phyloP scores from a whole-genome alignment of 2,888 invertebrate species.

The Noctua janthina region DNA sequence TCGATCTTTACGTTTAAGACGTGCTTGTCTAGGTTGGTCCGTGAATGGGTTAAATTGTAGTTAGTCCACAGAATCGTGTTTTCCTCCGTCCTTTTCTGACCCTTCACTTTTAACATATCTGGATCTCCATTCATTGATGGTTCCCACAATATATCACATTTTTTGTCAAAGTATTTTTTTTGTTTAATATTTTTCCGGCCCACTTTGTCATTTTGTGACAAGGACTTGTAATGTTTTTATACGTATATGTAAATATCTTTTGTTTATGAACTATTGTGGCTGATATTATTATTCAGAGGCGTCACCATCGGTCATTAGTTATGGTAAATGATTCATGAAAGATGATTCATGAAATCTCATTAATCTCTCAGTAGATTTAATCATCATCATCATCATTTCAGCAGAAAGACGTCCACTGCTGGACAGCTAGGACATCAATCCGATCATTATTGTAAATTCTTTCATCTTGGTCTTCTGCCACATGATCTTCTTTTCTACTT shows the following conservation, averaged over 20 bases:
- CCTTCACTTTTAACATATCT: not conserved
- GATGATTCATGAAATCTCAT: slow-evolving; percentile 29
- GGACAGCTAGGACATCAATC: not conserved
- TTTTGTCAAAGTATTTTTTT: slow-evolving; percentile 62
- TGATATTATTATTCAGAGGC: slow-evolving; percentile 46
- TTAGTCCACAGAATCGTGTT: too few species aligned
- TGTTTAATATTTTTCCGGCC: slow-evolving; percentile 69
- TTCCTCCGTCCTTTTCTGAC: not conserved
- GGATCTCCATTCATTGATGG: not conserved
- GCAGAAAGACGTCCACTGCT: too few species aligned
- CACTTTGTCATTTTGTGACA: slow-evolving; percentile 67
- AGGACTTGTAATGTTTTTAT: slow-evolving; percentile 60
- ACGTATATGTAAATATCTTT: slow-evolving; percentile 48
- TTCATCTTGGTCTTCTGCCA: not conserved
- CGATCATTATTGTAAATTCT: not conserved
- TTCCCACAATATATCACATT: slow-evolving; percentile 59
- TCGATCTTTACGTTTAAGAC: too few species aligned
- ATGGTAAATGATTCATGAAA: slow-evolving; percentile 38
- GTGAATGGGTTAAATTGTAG: not conserved
- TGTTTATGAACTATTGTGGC: slow-evolving; percentile 46
- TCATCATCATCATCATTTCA: too few species aligned
- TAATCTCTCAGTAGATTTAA: too few species aligned
- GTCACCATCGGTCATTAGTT: slow-evolving; percentile 44
- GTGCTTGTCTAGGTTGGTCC: too few species aligned
- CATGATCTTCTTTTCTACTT: not conserved